Conservation (phyloP, 2,797 vertebrate genomes). For the Astyanax mexicanus region DNA sequence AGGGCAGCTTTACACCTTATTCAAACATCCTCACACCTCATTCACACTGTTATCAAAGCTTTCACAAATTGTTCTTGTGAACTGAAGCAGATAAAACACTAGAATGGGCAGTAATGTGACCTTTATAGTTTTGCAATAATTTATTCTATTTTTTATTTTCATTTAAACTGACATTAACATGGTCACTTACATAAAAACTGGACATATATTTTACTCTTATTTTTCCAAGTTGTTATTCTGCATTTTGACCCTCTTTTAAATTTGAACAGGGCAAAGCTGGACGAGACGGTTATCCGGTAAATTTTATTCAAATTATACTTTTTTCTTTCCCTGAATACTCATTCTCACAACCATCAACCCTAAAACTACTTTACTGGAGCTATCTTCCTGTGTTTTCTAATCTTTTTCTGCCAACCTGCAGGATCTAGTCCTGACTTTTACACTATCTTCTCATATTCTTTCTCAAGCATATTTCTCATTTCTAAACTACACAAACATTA, state of each 20-base stretch:
- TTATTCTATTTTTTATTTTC: no score
- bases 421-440: neutral
- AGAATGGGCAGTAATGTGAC: no score
- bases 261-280: constrained; percentile 94
- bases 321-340: constrained; percentile 3
- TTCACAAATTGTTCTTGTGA: no score
- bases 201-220: no score
- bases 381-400: neutral
- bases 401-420: neutral
- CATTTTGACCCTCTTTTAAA: constrained; percentile 69
- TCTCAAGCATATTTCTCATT: neutral
- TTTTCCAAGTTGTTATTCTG: neutral
- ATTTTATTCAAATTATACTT: constrained; percentile 65
- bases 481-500: neutral
- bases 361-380: neutral
- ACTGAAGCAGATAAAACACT: no score
- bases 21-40: no score
- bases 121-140: no score
- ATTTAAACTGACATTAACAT: no score
- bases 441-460: neutral
- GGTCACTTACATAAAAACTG: no score
- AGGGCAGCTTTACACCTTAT: no score
- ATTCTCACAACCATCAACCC: neutral
- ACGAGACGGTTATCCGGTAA: constrained; percentile 99
- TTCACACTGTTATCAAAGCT: no score